Evolutionary conservation across 2,888 invertebrate species (phyloP), one percentile per base, ranked within the genome.

Genomic region (Agelastica alni): DNA sequence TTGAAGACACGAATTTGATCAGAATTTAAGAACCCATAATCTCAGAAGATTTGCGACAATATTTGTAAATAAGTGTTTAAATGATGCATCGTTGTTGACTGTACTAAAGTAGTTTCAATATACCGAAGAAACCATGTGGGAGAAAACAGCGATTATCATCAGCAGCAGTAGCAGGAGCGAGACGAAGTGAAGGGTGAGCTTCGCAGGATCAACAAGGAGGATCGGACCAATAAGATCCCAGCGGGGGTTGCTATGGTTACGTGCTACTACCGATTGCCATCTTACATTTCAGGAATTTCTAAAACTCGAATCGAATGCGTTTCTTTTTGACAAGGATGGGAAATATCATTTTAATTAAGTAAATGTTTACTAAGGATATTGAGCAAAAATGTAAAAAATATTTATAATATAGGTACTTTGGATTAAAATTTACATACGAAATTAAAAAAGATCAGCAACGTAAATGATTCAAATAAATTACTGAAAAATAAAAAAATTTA

Each of bases 171-270:
- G 37, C 46, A 41, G 42, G 51, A 42, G 36, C 14, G 42, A 41
- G 48, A 42, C 22, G 36, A 58, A 53, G 49, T 52, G 57, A 60
- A 53, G 49, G 53, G 53, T 31, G 34, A 52, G 32, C 39, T 46
- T 46, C 42, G 52, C 39, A 58, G 56, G 57, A 63, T 49, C 53
- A 60, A 62, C 59, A 58, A 56, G 54, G 60, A 56, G 56, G 43
- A 56, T 61, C 62, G 62, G 66, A 60, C 73, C 71, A 73, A 71
- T 72, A 66, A 67, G 70, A 67, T 65, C 55, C 45, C 60, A 45
- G 65, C 67, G 59, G 71, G 72, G 65, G 73, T 73, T 72, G 69
- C 72, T 63, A 72, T 73, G 72, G 68, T 61, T 58, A 72, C 72
- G 42, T 64, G 68, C 67, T 67, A 66, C 66, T 67, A 58, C 60